Evolutionary conservation across 2,888 invertebrate genomes (phyloP).

Genomic region (Chaetogeoica ovagalla): DNA sequence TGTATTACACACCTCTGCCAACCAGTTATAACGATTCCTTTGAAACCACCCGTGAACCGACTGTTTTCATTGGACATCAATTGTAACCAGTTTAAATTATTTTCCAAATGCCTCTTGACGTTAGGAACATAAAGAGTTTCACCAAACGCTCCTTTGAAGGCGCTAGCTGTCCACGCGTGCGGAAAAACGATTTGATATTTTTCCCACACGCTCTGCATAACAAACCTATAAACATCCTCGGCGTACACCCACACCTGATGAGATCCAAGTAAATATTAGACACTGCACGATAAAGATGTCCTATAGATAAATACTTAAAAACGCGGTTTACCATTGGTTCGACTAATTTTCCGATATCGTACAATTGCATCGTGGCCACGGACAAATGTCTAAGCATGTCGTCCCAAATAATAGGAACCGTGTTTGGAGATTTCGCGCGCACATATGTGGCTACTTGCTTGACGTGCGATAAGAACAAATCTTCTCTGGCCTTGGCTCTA

Average conservation of each 20-base stretch:
- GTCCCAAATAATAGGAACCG: conserved; percentile 76
- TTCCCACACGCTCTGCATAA: conserved; percentile 65
- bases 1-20: conserved; percentile 63
- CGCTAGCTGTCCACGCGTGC: conserved; percentile 73
- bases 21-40: conserved; percentile 66
- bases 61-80: conserved; percentile 67
- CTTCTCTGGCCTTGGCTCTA: conserved; percentile 62
- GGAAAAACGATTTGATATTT: conserved; percentile 70
- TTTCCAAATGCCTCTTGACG: conserved; percentile 70
- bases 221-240: conserved; percentile 68
- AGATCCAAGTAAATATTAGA: conserved; percentile 14
- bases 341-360: conserved; percentile 68
- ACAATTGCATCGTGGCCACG: conserved; percentile 65
- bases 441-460: conserved; percentile 66
- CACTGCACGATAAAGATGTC: background rate
- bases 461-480: conserved; percentile 69
- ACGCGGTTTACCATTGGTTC: conserved; percentile 70
- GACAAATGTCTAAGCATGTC: conserved; percentile 75
- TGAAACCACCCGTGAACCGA: conserved; percentile 63
- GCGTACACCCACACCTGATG: conserved; percentile 73
- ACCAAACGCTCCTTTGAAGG: conserved; percentile 77
- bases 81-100: conserved; percentile 71
- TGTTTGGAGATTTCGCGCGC: conserved; percentile 64
- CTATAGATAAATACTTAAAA: background rate
- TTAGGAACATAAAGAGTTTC: conserved; percentile 71